Evolutionary conservation across 1,140 invertebrate genomes (phyloP).

Genomic region (Drosophila mayri): DNA sequence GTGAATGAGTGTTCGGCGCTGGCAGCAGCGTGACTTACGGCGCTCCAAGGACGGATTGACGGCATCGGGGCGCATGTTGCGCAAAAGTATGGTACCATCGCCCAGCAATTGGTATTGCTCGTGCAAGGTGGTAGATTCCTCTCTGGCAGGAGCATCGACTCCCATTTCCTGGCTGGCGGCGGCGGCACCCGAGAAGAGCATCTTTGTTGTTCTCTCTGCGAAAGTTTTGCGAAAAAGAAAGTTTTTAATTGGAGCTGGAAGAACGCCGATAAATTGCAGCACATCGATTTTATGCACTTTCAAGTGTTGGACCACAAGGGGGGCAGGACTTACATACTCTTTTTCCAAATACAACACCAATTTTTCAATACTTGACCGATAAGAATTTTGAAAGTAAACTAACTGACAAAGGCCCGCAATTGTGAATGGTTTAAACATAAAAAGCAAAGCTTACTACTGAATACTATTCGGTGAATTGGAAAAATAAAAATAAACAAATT

Average conservation of each 20-base stretch:
- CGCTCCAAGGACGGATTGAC: conserved; percentile 49
- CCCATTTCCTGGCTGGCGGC: conserved; percentile 6
- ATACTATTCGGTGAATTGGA: no score
- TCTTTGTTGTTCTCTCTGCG: conserved; percentile 66
- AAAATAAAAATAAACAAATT: no score
- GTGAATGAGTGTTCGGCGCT: conserved; percentile 53
- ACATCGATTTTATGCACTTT: not conserved
- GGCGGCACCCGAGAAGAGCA: conserved; percentile 65
- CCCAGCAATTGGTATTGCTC: conserved; percentile 55
- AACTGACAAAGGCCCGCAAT: not conserved
- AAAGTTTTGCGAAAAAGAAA: not conserved
- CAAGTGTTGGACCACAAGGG: not conserved
- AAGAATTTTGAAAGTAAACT: not conserved
- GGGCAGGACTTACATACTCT: not conserved
- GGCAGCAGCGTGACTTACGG: conserved; percentile 57
- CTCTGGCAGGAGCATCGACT: not conserved
- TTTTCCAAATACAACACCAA: not conserved
- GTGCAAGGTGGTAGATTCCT: not conserved
- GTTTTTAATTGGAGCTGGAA: not conserved
- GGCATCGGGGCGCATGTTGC: conserved; percentile 44
- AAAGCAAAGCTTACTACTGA: not conserved
- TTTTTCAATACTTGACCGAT: not conserved
- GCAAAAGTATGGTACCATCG: conserved; percentile 54
- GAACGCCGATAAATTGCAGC: not conserved
- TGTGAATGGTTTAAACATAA: not conserved